Evolutionary conservation across 2,888 invertebrate genomes (phyloP), one percentile per base, ranked within the genome.

Genomic region (Hypomecis atomaria): DNA sequence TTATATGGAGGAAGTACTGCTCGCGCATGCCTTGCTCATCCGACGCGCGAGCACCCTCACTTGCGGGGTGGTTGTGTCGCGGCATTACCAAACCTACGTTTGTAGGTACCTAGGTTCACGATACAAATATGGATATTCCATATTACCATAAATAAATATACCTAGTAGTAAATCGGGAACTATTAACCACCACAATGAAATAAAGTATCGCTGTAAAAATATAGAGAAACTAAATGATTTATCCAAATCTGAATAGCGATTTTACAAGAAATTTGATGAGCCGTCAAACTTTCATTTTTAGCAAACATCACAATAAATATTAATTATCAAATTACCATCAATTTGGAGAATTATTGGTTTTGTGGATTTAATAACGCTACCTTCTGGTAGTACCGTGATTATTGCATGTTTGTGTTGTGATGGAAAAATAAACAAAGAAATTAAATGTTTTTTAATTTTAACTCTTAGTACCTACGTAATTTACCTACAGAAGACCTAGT

Each of bases 1-100:
- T 87, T 92, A 92, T 92, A 92, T 86, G 79, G 85, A 86, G 89
- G 87, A 85, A 86, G 82, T 78, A 69, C 73, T 57, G 70, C 62
- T 72, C 65, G 72, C 66, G 72, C 71, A 74, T 73, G 36, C 52
- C 52, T 5, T 67, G 60, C 66, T 58, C 56, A 62, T 65, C 54
- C 71, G 74, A 71, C 9, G 56, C 47, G 56, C 55, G 10, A 71
- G 75, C 69, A 74, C 85, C 83, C 85, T 84, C 84, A 81, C 34
- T 52, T 10, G 66, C 66, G 61, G 76, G 78, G 77, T 78, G 50
- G 40, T 0, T 2, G 38, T 10, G 6, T 6, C 23, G 40, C 7
- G 38, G 33, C 40, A 50, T 49, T 37, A 23, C 23, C 23, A 23
- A 23, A 23, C 40, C 45, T 48, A 53, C 44, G 54, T 43, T 40